phyloP scores from a whole-genome alignment of 2,113 vertebrate genomes.

The Xenopus tropicalis region DNA sequence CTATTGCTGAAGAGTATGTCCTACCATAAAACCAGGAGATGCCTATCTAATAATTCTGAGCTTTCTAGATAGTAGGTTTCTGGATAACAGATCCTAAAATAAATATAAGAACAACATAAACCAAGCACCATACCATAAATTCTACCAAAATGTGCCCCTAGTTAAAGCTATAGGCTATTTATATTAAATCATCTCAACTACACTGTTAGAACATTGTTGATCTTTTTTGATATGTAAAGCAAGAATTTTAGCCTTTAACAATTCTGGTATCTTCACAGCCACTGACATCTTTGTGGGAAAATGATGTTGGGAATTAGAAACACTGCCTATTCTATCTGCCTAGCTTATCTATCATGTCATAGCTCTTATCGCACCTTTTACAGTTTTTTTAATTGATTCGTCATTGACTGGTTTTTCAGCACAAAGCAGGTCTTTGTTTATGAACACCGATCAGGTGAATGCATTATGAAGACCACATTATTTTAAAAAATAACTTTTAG shows the following conservation, averaged over 20 bases:
- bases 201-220: background rate
- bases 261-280: conserved; percentile 5
- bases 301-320: conserved; percentile 16
- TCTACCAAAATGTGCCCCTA: background rate
- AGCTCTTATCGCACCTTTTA: background rate
- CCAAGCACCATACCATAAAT: background rate
- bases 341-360: conserved; percentile 1
- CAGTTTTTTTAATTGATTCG: background rate
- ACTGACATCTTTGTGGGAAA: conserved; percentile 7
- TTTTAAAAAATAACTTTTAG: too few relatives aligned
- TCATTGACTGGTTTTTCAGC: background rate
- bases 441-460: background rate
- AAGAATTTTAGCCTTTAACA: conserved; percentile 7
- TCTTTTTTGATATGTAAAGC: conserved; percentile 6
- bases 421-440: background rate
- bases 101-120: background rate
- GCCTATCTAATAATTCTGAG: too few relatives aligned
- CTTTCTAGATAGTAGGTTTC: too few relatives aligned
- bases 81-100: too few relatives aligned
- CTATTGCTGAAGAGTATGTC: too few relatives aligned
- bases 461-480: background rate
- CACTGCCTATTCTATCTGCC: background rate
- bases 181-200: too few relatives aligned
- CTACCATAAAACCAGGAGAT: too few relatives aligned
- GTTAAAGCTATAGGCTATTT: too few relatives aligned